Evolutionary conservation across 2,113 vertebrate species (phyloP).

Genomic region (Lichenostomus cassidix): DNA sequence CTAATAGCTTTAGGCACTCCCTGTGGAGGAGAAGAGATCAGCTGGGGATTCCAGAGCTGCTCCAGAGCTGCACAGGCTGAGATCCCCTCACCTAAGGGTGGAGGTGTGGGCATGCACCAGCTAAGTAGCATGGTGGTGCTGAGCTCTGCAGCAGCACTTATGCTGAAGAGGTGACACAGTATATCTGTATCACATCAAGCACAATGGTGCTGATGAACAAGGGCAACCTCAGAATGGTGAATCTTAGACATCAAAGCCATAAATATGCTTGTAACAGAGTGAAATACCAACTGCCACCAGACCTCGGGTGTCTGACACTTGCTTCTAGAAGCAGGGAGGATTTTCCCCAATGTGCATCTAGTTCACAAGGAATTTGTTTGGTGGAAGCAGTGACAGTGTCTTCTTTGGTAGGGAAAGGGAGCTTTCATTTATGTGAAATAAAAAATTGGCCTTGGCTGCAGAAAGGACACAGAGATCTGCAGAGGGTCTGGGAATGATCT

Average conservation of each 20-base stretch:
- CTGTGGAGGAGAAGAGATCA: neutral
- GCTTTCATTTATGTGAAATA: neutral
- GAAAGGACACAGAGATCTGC: neutral
- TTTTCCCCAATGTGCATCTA: neutral
- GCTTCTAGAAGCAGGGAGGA: neutral
- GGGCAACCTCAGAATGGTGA: neutral
- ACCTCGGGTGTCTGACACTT: fast-evolving
- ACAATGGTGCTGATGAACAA: fast-evolving
- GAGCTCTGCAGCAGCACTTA: neutral
- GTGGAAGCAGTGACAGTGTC: neutral
- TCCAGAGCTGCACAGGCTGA: neutral
- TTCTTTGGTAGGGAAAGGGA: neutral
- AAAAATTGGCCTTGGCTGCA: neutral
- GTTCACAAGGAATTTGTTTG: neutral
- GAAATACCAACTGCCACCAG: neutral
- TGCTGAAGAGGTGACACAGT: neutral
- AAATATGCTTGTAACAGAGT: fast-evolving
- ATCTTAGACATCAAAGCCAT: neutral
- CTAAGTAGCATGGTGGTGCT: neutral
- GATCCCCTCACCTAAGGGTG: neutral
- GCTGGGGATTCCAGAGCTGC: neutral
- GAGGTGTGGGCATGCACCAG: neutral
- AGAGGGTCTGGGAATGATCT: neutral
- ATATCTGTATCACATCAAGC: fast-evolving
- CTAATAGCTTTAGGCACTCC: neutral